Evolutionary conservation across 1,140 invertebrate genomes (phyloP).

Genomic region (Cryptotermes secundus): DNA sequence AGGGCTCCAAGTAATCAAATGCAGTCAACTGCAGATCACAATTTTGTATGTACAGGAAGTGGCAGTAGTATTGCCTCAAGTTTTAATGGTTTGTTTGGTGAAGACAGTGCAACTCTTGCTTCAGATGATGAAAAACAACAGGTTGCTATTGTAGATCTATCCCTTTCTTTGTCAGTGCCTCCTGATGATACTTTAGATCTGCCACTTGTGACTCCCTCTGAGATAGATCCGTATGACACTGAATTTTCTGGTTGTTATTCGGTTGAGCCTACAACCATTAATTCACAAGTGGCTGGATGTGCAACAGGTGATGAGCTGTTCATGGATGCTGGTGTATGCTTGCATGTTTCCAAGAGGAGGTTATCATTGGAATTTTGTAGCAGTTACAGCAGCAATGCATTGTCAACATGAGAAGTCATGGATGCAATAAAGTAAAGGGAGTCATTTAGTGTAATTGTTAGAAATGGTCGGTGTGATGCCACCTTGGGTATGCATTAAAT

Average conservation of each 20-base stretch:
- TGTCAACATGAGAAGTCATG: background rate
- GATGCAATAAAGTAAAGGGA: background rate
- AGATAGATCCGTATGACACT: background rate
- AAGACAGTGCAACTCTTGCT: background rate
- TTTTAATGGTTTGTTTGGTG: background rate
- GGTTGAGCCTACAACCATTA: constrained; percentile 11
- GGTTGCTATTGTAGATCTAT: background rate
- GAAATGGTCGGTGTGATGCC: background rate
- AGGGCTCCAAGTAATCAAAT: constrained; percentile 35
- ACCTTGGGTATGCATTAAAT: background rate
- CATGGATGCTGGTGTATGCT: constrained; percentile 48
- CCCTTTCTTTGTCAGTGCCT: constrained; percentile 6
- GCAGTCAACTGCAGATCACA: background rate
- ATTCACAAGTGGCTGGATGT: constrained; percentile 34
- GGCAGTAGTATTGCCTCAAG: background rate
- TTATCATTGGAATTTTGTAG: constrained; percentile 57
- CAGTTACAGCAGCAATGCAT: constrained; percentile 46
- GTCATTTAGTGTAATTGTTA: background rate
- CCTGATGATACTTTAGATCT: background rate
- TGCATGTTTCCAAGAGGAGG: constrained; percentile 54
- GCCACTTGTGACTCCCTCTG: background rate
- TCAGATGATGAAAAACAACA: constrained; percentile 19
- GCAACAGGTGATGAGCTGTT: constrained; percentile 36
- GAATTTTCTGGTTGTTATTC: background rate
- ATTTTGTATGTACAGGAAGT: background rate